These are phyloP conservation scores for Drosophila mulleri DNA, from an alignment of 2,888 invertebrate species.

Conservation along the genomic window DNA sequence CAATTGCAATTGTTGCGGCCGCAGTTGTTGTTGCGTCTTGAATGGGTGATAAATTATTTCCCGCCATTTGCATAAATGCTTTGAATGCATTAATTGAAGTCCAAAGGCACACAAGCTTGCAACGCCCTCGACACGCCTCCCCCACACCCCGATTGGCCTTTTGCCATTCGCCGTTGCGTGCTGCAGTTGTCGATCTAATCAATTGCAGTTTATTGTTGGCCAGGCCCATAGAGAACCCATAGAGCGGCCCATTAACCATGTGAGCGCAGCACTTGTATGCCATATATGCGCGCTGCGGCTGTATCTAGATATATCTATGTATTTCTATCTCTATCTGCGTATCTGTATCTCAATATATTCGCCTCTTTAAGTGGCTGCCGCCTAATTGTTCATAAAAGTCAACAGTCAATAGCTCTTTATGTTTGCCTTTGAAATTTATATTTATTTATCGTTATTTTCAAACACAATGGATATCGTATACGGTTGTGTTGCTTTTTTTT, in stretches of 20 bases:
- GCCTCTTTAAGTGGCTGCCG: slow-evolving; percentile 76
- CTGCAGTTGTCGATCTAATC: slow-evolving; percentile 73
- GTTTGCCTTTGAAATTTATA: slow-evolving; percentile 79
- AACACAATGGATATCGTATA: slow-evolving; percentile 55
- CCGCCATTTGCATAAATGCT: slow-evolving; percentile 83
- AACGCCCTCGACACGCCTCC: slow-evolving; percentile 65
- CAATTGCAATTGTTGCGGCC: slow-evolving; percentile 40
- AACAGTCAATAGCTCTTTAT: slow-evolving; percentile 80
- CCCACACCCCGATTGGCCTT: slow-evolving; percentile 42
- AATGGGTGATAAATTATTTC: slow-evolving; percentile 84
- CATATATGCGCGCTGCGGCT: slow-evolving; percentile 51
- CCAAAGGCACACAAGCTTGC: slow-evolving; percentile 68
- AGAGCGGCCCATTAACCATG: slow-evolving; percentile 67
- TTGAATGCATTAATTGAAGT: slow-evolving; percentile 83
- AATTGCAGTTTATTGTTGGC: slow-evolving; percentile 79
- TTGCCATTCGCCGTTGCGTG: slow-evolving; percentile 52
- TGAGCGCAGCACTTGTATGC: slow-evolving; percentile 59
- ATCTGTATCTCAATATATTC: slow-evolving; percentile 69
- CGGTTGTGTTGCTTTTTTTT: slow-evolving; percentile 31
- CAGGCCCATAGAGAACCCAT: slow-evolving; percentile 73
- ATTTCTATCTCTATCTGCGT: slow-evolving; percentile 35
- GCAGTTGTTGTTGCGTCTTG: slow-evolving; percentile 66
- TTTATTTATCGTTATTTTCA: slow-evolving; percentile 71
- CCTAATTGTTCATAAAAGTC: slow-evolving; percentile 78
- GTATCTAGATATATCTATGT: slow-evolving; percentile 45